Conservation (phyloP, 1,140 invertebrate genomes). For the Bombus picipes region DNA sequence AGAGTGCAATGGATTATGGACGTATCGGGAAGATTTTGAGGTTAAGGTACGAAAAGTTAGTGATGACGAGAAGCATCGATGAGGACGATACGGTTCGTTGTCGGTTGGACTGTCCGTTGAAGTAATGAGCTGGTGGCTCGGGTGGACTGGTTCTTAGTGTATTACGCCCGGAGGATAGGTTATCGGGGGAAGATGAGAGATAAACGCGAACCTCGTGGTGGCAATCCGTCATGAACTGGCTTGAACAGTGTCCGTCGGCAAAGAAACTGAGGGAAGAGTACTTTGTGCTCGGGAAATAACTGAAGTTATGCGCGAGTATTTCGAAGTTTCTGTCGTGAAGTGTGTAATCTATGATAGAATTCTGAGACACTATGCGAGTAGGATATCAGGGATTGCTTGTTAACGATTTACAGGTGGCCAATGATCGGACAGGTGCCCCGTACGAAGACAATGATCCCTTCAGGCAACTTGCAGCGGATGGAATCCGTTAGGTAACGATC, state of each 20-base stretch:
- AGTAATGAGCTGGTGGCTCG: conserved; percentile 24
- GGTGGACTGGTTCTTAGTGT: conserved; percentile 14
- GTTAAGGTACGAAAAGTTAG: neutral
- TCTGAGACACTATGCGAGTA: neutral
- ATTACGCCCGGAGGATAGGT: neutral
- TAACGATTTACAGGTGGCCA: neutral
- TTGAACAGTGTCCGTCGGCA: conserved; percentile 48
- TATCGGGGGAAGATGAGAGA: neutral
- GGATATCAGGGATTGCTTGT: neutral
- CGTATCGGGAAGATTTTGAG: neutral
- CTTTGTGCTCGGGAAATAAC: neutral
- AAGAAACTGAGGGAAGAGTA: conserved; percentile 26
- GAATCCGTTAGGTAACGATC: conserved; percentile 35
- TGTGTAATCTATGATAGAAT: neutral
- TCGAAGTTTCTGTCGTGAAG: neutral
- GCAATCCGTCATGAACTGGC: conserved; percentile 27
- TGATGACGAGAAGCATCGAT: neutral
- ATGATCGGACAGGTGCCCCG: conserved; percentile 4
- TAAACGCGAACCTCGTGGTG: neutral
- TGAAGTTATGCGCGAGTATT: neutral
- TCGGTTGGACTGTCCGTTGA: neutral
- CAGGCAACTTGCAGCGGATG: conserved; percentile 11
- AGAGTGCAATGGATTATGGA: conserved; percentile 54
- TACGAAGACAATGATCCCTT: conserved; percentile 1
- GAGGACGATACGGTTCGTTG: neutral